Evolutionary conservation across 2,797 vertebrate species (phyloP).

Genomic region (Gorsachius magnificus): DNA sequence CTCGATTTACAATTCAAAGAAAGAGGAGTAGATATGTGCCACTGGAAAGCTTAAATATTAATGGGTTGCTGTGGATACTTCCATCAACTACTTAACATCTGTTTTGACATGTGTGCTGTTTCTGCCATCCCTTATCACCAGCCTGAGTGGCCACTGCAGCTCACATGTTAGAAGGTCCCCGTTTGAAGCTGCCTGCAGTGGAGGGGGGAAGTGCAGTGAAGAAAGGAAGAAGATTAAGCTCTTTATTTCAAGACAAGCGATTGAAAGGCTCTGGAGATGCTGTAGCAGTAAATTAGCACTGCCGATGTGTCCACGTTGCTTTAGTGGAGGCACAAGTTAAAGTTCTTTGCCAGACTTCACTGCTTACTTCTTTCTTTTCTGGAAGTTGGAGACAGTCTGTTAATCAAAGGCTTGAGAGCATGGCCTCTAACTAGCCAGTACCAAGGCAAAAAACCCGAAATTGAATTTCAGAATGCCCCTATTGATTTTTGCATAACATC

Average conservation of each 20-base stretch:
- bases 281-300: background rate
- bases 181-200: background rate
- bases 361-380: background rate
- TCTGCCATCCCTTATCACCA: background rate
- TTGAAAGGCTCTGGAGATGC: background rate
- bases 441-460: background rate
- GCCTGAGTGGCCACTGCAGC: background rate
- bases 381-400: background rate
- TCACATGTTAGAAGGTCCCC: background rate
- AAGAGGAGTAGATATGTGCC: slow-evolving; percentile 36
- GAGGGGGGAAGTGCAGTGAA: background rate
- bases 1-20: slow-evolving; percentile 59
- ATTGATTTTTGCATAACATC: background rate
- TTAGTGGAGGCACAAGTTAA: background rate
- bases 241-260: background rate
- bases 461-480: background rate
- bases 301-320: background rate
- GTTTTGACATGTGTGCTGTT: slow-evolving; percentile 24
- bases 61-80: slow-evolving; percentile 46
- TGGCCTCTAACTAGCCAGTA: background rate
- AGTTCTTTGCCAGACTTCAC: background rate
- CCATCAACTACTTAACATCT: slow-evolving; percentile 37
- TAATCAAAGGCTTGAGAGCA: background rate
- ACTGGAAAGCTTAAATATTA: slow-evolving; percentile 64
- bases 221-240: background rate